Evolutionary conservation across 2,797 vertebrate species (phyloP).

Genomic region (Falco peregrinus): DNA sequence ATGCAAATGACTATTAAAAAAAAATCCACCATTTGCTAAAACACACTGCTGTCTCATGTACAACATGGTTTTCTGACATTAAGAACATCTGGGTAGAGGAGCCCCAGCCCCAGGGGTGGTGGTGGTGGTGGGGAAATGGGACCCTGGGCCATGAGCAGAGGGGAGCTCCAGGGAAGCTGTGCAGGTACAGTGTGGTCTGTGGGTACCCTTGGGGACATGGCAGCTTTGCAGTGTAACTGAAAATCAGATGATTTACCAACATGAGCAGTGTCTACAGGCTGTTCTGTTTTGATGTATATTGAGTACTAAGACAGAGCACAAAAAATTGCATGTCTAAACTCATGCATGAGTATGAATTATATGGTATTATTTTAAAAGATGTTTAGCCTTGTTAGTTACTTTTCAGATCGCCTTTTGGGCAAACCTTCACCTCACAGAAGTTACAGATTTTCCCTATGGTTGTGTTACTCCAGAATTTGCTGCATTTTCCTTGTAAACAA

Average conservation of each 20-base stretch:
- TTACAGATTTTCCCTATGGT: neutral
- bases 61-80: neutral
- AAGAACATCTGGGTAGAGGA: neutral
- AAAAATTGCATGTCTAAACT: neutral
- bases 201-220: neutral
- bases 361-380: neutral
- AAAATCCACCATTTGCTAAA: neutral
- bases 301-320: neutral
- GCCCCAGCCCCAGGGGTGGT: accelerated
- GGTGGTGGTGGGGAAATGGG: neutral
- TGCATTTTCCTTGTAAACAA: neutral
- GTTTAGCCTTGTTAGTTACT: neutral
- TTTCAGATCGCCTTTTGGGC: neutral
- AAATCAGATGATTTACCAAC: neutral
- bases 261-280: neutral
- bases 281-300: neutral
- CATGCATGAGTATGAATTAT: neutral
- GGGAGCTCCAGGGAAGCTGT: too few species aligned
- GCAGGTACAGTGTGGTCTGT: neutral
- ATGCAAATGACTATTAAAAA: neutral
- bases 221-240: neutral
- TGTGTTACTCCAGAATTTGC: neutral
- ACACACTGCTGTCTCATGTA: neutral
- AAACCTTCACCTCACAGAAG: neutral
- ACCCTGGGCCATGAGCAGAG: accelerated